Evolutionary conservation across 53 echinoderm and acorn worm genomes (phyloP).

Genomic region (Zoroaster sp.): DNA sequence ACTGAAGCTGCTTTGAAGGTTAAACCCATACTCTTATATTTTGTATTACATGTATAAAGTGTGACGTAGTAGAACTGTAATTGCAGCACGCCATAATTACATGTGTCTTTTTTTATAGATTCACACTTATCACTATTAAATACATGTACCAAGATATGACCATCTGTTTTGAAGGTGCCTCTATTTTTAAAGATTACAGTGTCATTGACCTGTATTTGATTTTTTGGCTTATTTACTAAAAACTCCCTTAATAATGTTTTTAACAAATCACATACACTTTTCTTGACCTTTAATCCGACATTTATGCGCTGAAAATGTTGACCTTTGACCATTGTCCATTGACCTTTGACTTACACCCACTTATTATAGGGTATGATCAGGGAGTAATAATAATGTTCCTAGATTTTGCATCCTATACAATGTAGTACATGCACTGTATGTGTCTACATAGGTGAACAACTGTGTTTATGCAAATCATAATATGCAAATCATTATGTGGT

Average conservation of each 20-base stretch:
- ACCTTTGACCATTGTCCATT: not conserved
- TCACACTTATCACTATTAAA: too few species aligned
- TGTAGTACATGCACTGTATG: not conserved
- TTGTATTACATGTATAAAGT: not conserved
- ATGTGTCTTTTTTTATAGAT: not conserved
- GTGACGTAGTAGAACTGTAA: not conserved
- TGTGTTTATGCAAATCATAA: not conserved
- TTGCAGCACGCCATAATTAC: not conserved
- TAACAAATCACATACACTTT: too few species aligned
- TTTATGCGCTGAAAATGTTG: not conserved
- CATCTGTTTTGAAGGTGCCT: too few species aligned
- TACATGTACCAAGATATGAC: too few species aligned
- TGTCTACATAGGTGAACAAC: too few species aligned
- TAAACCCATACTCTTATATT: not conserved
- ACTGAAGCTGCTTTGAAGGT: conserved; percentile 10
- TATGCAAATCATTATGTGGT: not conserved
- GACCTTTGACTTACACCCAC: not conserved
- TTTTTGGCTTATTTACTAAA: not conserved
- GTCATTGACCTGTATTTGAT: not conserved
- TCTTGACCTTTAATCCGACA: not conserved
- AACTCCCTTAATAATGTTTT: too few species aligned
- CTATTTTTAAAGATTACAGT: too few species aligned
- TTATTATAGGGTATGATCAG: not conserved
- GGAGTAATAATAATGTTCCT: not conserved
- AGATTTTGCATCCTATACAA: not conserved